Evolutionary conservation across 1,140 invertebrate genomes (phyloP).

Genomic region (Hyphantria cunea): DNA sequence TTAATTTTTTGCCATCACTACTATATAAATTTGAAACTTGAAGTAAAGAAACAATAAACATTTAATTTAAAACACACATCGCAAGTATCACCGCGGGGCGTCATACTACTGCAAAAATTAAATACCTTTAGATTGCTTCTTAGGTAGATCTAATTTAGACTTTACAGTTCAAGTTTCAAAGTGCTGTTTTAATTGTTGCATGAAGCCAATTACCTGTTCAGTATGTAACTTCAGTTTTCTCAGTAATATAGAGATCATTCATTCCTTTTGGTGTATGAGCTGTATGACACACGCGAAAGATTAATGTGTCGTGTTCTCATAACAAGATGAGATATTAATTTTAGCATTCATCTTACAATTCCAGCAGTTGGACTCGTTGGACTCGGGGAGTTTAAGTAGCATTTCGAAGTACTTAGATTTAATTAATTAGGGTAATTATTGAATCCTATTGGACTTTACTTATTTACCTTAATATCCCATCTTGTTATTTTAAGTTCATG

Average conservation of each 20-base stretch:
- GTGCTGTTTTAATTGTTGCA: conserved; percentile 1
- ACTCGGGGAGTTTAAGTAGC: neutral
- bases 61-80: no score
- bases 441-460: neutral
- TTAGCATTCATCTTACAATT: conserved; percentile 26
- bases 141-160: no score
- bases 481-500: no score
- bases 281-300: conserved; percentile 33
- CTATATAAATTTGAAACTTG: no score
- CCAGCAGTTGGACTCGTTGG: neutral
- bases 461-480: no score
- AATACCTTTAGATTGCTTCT: conserved; percentile 13
- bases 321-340: conserved; percentile 34
- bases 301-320: conserved; percentile 32
- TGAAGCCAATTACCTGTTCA: conserved; percentile 22
- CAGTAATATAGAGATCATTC: conserved; percentile 37
- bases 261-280: conserved; percentile 34
- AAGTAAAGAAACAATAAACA: no score
- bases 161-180: neutral
- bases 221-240: conserved; percentile 25
- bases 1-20: no score
- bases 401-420: conserved; percentile 1
- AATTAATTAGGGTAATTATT: neutral
- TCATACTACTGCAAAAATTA: conserved; percentile 17
- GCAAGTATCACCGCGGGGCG: conserved; percentile 21